Conservation (phyloP, 2,113 vertebrate species). For the Melierax canorus region DNA sequence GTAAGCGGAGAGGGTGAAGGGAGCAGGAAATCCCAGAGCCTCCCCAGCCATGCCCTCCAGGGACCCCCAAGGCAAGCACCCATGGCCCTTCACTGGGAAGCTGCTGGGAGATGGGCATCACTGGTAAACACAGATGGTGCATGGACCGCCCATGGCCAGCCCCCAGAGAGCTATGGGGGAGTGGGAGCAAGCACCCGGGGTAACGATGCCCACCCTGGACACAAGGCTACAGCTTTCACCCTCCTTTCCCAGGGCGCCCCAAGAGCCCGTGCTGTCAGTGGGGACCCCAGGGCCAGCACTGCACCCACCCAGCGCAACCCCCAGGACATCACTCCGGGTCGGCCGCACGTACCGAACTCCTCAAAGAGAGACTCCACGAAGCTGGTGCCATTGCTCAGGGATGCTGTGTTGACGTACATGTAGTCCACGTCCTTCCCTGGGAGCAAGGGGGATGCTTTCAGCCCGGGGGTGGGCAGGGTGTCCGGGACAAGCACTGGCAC, state of each 20-base stretch:
- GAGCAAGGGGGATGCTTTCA: not conserved
- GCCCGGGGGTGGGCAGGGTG: not conserved
- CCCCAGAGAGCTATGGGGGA: not conserved
- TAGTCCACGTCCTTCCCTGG: constrained; percentile 85
- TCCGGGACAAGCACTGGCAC: not conserved
- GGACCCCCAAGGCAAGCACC: not conserved
- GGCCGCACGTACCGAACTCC: constrained; percentile 82
- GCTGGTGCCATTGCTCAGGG: constrained; percentile 92
- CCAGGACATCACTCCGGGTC: rapidly evolving
- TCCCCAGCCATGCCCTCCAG: not conserved
- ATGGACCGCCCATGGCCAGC: rapidly evolving
- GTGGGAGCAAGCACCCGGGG: not conserved
- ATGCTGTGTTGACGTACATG: constrained; percentile 91
- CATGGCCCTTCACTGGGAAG: not conserved
- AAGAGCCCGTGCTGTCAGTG: not conserved
- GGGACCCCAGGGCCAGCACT: not conserved
- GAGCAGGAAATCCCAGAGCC: not conserved
- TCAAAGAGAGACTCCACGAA: constrained; percentile 98
- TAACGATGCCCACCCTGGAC: not conserved
- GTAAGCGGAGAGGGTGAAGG: not conserved
- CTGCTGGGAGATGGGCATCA: not conserved
- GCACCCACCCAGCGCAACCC: not conserved
- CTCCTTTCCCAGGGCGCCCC: not conserved
- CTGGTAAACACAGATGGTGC: not conserved
- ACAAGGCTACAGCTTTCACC: not conserved